Base-by-base conservation (phyloP, 64 coral and sea anemone species). In the Platygyra sinensis region DNA sequence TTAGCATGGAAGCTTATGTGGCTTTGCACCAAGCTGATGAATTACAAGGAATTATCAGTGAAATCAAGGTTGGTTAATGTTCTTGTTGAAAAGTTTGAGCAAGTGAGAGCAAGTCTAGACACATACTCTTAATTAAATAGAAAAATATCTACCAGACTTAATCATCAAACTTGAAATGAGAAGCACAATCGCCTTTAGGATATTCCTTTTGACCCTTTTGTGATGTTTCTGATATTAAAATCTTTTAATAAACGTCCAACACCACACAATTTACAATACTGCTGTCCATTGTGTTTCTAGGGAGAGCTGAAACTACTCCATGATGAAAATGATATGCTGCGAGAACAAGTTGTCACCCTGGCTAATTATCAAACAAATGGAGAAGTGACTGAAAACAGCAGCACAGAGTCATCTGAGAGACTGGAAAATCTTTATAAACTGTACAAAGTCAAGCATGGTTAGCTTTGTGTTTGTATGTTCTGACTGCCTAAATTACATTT, bases 1-100 rank as follows among this genome's bases (percentile, higher is more conserved):
- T 96, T 20, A 76, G 88, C 17, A 96, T 96, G 95, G 95, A 96
- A 78, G 91, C 95, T 2, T 96, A 74, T 83, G 95, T 96, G 29
- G 95, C 95, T 3, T 61, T 96, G 24, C 87, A 96, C 33, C 95
- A 96, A 73, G 95, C 95, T 6, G 95, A 96, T 72, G 95, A 96
- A 61, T 77, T 96, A 8, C 95, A 96, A 61, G 80, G 81, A 74
- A 96, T 96, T 52, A 96, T 96, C 73, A 87, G 93, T 79, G 95
- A 96, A 84, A 96, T 96, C 19, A 96, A 96, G 91, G 95, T 96
- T 86, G n/a, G 81, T 83, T 5, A 13, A 57, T 57, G 54, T 57
- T 57, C 15, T 16, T 57, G 10, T 57, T 57, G 54, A 16, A 57
- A 57, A 57, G 7, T 57, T 57, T 57, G 54, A 46, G 42, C 42